Conservation (phyloP, 2,888 invertebrate species). For the Odontomyia ornata region DNA sequence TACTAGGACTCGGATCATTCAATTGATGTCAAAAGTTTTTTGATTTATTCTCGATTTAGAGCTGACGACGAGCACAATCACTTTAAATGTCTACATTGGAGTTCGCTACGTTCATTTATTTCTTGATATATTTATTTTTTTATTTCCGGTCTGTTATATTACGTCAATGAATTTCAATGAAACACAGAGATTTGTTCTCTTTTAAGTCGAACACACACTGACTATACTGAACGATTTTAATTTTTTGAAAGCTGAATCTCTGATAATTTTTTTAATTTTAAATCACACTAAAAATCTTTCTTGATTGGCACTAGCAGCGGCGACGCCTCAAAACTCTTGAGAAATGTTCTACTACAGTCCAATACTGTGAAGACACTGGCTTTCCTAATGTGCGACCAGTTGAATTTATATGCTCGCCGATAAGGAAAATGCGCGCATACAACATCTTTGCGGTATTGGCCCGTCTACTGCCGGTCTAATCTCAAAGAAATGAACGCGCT, state of each 20-base stretch:
- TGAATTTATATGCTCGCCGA: constrained; percentile 47
- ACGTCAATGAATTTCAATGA: constrained; percentile 35
- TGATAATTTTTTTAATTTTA: too few relatives aligned
- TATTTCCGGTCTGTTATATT: constrained; percentile 28
- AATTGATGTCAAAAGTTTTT: constrained; percentile 25
- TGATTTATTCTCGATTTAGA: constrained; percentile 34
- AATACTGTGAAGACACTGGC: constrained; percentile 61
- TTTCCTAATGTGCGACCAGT: constrained; percentile 43
- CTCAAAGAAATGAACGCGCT: constrained; percentile 1
- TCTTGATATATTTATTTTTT: constrained; percentile 23
- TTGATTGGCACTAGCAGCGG: not conserved
- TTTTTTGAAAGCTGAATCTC: not conserved
- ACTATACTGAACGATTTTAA: not conserved
- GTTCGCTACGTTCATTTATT: constrained; percentile 7
- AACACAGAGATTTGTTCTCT: not conserved
- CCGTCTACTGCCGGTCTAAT: constrained; percentile 43
- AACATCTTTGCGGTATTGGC: constrained; percentile 38
- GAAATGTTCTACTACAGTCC: constrained; percentile 56
- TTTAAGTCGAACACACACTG: not conserved
- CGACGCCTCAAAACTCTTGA: too few relatives aligned
- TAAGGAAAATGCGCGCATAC: constrained; percentile 30
- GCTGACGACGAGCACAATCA: constrained; percentile 19
- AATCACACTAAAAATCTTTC: too few relatives aligned
- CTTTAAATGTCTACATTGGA: not conserved
- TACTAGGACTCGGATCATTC: not conserved